A percentile compares a stretch with the other conserved stretches of the same genome.
phyloP scores from a whole-genome alignment of 2,113 vertebrate species.

The Sorex araneus region DNA sequence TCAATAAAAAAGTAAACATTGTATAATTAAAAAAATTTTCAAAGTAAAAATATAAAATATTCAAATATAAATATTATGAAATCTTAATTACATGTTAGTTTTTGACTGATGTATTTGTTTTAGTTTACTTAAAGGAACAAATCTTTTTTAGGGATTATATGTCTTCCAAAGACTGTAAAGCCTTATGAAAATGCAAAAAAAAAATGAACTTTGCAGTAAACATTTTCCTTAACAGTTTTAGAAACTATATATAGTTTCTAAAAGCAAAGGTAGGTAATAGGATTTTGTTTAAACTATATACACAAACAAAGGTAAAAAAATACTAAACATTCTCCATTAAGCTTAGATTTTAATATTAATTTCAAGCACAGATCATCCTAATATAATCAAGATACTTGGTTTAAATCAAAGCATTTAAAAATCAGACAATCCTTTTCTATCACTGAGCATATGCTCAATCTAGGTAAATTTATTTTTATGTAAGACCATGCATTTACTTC shows the following conservation, averaged over 20 bases:
- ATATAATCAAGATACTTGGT: not conserved
- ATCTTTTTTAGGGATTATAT: not conserved
- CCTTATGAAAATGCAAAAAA: not conserved
- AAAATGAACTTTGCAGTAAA: not conserved
- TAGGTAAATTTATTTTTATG: too few species aligned
- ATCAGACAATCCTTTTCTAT: too few species aligned
- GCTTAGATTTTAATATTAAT: constrained; percentile 8
- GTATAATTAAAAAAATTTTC: not conserved
- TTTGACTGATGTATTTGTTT: constrained; percentile 36
- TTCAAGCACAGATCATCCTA: not conserved
- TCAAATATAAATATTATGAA: not conserved
- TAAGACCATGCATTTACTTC: too few species aligned
- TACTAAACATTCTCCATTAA: not conserved
- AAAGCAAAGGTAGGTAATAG: not conserved
- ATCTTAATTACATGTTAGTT: not conserved
- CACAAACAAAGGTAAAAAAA: not conserved
- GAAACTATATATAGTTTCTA: not conserved
- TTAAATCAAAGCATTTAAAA: not conserved
- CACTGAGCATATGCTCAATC: too few species aligned
- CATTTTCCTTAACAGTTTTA: constrained; percentile 30
- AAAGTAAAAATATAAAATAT: constrained; percentile 19
- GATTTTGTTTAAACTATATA: not conserved
- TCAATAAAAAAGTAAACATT: too few species aligned
- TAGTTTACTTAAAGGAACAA: not conserved
- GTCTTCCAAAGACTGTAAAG: not conserved